Evolutionary conservation across 1,140 invertebrate species (phyloP).

Genomic region (Himalopsyche phryganea): DNA sequence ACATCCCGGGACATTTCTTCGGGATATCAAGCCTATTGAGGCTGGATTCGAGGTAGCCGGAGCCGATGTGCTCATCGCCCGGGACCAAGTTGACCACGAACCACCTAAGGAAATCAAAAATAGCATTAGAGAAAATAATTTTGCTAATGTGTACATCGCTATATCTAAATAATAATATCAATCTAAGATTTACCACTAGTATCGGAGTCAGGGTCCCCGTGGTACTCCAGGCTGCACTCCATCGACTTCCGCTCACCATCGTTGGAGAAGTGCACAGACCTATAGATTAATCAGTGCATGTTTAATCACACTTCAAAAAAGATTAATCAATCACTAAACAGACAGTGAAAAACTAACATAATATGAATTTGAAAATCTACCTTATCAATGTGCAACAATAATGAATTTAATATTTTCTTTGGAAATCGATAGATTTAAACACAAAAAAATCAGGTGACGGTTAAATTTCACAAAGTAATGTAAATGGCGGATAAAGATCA

Average conservation of each 20-base stretch:
- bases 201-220: conserved; percentile 25
- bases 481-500: too few species aligned
- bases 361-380: too few species aligned
- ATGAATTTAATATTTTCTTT: too few species aligned
- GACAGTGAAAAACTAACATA: too few species aligned
- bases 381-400: too few species aligned
- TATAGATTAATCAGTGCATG: conserved; percentile 34
- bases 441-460: too few species aligned
- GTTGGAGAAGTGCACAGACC: conserved; percentile 50
- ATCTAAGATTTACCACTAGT: conserved; percentile 10
- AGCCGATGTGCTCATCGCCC: conserved; percentile 37
- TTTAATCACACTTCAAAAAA: background rate
- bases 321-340: too few species aligned
- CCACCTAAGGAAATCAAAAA: conserved; percentile 20
- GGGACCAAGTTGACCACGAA: conserved; percentile 40
- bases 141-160: background rate
- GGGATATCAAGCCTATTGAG: conserved; percentile 29
- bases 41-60: conserved; percentile 40
- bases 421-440: too few species aligned
- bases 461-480: too few species aligned
- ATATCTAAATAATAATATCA: too few species aligned
- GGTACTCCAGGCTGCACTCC: conserved; percentile 31
- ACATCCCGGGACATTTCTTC: conserved; percentile 27
- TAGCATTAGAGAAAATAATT: background rate
- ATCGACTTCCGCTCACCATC: conserved; percentile 41